Percentiles rank a stretch among this genome's conserved stretches.
These are phyloP conservation scores for Myiagra hebetior DNA, from an alignment of 2,113 vertebrate species.

Conservation along the genomic window DNA sequence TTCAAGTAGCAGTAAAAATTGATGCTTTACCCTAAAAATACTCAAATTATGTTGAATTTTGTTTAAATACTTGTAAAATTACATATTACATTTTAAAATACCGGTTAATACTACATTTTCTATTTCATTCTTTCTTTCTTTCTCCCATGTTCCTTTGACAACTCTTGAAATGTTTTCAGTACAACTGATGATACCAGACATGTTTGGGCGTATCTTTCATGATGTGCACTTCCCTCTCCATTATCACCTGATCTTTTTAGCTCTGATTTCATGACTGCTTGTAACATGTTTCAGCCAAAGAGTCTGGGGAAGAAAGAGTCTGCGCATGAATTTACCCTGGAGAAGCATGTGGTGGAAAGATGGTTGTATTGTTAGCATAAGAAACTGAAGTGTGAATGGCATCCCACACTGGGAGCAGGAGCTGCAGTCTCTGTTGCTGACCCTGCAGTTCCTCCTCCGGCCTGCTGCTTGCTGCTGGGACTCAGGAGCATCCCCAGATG, in stretches of 20 bases:
- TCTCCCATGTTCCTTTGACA: background rate
- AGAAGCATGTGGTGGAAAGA: background rate
- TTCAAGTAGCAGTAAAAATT: background rate
- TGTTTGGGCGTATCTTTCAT: background rate
- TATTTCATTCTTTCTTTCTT: background rate
- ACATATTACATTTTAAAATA: background rate
- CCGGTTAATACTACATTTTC: background rate
- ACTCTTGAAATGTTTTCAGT: background rate
- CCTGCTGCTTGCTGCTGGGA: background rate
- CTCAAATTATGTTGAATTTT: background rate
- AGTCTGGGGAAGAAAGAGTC: background rate
- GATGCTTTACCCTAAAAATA: background rate
- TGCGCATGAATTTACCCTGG: background rate
- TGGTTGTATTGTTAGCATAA: background rate
- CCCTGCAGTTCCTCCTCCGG: background rate
- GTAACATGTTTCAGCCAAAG: background rate
- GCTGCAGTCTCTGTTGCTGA: background rate
- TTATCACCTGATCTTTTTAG: background rate
- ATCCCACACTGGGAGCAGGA: background rate
- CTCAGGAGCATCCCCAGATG: background rate
- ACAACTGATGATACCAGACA: accelerated
- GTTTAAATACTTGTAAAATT: background rate
- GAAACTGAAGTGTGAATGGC: background rate
- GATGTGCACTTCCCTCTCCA: background rate
- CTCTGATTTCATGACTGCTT: background rate